Evolutionary conservation across 2,888 invertebrate species (phyloP).

Genomic region (Celastrina argiolus): DNA sequence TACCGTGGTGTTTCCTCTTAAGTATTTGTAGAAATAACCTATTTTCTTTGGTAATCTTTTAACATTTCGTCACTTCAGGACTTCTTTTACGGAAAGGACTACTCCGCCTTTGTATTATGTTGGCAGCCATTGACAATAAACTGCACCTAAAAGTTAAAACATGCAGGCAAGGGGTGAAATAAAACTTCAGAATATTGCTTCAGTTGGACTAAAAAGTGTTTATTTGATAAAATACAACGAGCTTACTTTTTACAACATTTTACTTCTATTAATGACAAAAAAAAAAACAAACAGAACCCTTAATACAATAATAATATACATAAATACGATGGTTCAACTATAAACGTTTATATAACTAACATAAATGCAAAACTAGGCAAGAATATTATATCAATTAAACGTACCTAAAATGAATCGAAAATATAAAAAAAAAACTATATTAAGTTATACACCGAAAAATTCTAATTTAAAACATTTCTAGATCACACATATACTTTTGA

Average conservation of each 20-base stretch:
- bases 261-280: constrained; percentile 77
- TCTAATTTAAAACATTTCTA: constrained; percentile 39
- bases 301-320: constrained; percentile 75
- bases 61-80: no score
- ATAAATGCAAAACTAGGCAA: constrained; percentile 77
- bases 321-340: constrained; percentile 77
- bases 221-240: constrained; percentile 79
- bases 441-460: constrained; percentile 61
- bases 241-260: constrained; percentile 79
- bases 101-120: no score
- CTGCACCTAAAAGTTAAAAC: not conserved
- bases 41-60: no score
- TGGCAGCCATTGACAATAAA: no score
- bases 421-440: constrained; percentile 43
- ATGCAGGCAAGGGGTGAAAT: constrained; percentile 40
- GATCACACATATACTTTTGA: constrained; percentile 77
- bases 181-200: constrained; percentile 70
- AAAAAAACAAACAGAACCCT: constrained; percentile 76
- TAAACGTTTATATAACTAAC: constrained; percentile 73
- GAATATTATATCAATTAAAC: constrained; percentile 66
- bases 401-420: constrained; percentile 56
- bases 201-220: constrained; percentile 79
- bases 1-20: no score
- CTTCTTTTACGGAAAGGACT: no score
- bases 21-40: no score